Evolutionary conservation across 1,140 invertebrate species (phyloP), one percentile per base, ranked within the genome.

Genomic region (Apis dorsata): DNA sequence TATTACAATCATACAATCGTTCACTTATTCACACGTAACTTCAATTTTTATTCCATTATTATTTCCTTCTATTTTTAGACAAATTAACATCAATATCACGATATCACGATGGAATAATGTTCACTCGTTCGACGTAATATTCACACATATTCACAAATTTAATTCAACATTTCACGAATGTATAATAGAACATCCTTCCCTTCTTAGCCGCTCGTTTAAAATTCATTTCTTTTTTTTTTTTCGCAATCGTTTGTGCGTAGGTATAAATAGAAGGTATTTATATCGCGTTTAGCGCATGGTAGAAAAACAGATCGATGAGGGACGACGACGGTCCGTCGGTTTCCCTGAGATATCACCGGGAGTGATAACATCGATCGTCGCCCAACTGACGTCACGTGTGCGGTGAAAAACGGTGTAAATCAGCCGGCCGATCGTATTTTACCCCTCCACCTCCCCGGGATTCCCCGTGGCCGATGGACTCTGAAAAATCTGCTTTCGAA

Each of bases 351-450:
- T 88, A 89, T 88, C 81, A 88, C 73, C 49, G 62, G 62, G 65
- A 81, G 63, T 78, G 86, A 88, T 88, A 88, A 82, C 83, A 88
- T 88, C 87, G 86, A 88, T 88, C 77, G 80, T 87, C 66, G 62
- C 65, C 60, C 69, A 24, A 34, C 84, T 88, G 87, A 88, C 87
- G 84, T 88, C 87, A 86, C 73, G 55, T 49, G 69, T 24, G 69
- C 83, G 77, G 65, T 17, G 76, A 85, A 80, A 44, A 88, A 70
- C 63, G 68, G 68, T 78, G 72, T 83, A 79, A 85, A 86, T 86
- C 83, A 72, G 82, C 62, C 62, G 62, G 55, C n/a, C 59, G 82
- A 79, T 79, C 82, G 77, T 84, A 75, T 75, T 86, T 85, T 19
- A 85, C 60, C 62, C 63, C 59, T 49, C 66, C 60, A 74, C 60